phyloP scores from a whole-genome alignment of 2,888 invertebrate species.

The Agrotis exclamationis region DNA sequence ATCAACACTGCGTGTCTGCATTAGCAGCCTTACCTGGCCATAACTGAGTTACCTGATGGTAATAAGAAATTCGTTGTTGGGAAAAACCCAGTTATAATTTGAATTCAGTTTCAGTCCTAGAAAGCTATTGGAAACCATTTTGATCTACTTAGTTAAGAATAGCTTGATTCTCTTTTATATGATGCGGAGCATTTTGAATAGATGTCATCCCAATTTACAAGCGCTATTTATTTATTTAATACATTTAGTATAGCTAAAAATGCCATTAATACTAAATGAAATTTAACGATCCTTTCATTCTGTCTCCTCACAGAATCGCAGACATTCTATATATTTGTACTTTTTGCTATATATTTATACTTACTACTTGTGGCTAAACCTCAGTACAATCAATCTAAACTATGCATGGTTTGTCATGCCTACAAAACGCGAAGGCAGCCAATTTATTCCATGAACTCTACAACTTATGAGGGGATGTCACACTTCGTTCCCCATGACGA shows the following conservation, averaged over 20 bases:
- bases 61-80: no score
- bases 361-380: conserved; percentile 5
- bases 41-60: no score
- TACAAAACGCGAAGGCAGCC: conserved; percentile 1
- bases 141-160: background rate
- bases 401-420: background rate
- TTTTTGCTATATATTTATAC: background rate
- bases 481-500: conserved; percentile 12
- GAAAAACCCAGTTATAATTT: no score
- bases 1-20: no score
- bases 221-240: no score
- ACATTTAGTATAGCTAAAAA: no score
- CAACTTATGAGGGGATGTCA: conserved; percentile 8
- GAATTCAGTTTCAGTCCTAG: no score
- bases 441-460: conserved; percentile 24
- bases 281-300: no score
- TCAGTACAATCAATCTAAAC: conserved; percentile 8
- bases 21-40: no score
- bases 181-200: background rate
- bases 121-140: background rate
- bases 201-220: background rate
- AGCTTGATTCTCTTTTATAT: background rate
- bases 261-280: no score
- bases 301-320: no score
- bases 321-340: no score